phyloP scores from a whole-genome alignment of 30 jellyfish, hydroid and myxozoan species.

The Chironex yamaguchii region DNA sequence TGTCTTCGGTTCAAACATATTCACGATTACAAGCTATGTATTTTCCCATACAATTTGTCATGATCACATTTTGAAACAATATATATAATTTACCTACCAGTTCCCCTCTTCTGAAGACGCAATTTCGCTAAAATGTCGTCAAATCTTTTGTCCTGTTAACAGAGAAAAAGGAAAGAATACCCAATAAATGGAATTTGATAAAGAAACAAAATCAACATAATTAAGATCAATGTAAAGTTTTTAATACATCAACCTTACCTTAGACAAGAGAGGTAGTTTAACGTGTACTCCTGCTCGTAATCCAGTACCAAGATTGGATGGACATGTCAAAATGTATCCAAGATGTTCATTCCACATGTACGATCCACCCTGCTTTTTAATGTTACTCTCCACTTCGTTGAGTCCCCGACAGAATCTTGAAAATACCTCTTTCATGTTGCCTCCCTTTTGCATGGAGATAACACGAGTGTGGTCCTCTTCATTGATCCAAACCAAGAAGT shows the following conservation, averaged over 20 bases:
- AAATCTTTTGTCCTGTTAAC: not conserved
- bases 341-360: constrained; percentile 74
- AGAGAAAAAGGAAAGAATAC: not conserved
- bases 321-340: constrained; percentile 73
- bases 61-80: not conserved
- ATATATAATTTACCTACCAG: constrained; percentile 4
- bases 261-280: constrained; percentile 46
- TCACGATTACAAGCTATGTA: not conserved
- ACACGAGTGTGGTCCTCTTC: constrained; percentile 74
- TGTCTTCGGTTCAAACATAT: not conserved
- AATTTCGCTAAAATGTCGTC: not conserved
- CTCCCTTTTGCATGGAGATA: constrained; percentile 79
- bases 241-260: not conserved
- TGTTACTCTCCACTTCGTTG: constrained; percentile 60
- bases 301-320: constrained; percentile 79
- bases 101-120: constrained; percentile 59
- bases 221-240: too few relatives aligned
- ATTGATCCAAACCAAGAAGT: constrained; percentile 70
- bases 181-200: too few relatives aligned
- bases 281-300: constrained; percentile 80
- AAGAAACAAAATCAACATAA: too few relatives aligned
- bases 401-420: constrained; percentile 72
- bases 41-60: not conserved
- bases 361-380: constrained; percentile 41
- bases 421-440: constrained; percentile 70